Conservation (phyloP, 1,140 invertebrate species). For the Nylanderia fulva region DNA sequence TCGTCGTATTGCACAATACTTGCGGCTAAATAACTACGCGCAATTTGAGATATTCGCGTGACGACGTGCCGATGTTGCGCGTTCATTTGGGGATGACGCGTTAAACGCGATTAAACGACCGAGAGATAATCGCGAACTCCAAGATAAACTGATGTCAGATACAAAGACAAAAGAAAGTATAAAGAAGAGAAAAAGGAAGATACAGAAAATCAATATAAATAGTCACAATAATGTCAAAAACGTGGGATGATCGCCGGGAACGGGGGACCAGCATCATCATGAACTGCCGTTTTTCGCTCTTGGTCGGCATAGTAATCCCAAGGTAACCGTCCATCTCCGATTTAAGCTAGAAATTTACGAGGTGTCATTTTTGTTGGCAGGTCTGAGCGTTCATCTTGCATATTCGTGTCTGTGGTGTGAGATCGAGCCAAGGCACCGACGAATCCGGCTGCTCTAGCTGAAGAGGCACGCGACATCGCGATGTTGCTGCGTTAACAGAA, state of each 20-base stretch:
- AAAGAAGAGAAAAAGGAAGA: constrained; percentile 40
- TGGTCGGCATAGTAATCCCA: constrained; percentile 58
- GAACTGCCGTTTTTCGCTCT: constrained; percentile 58
- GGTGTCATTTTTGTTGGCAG: constrained; percentile 81
- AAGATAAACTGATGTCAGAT: constrained; percentile 33
- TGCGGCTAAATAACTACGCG: neutral
- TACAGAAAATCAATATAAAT: constrained; percentile 59
- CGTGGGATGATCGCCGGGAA: constrained; percentile 51
- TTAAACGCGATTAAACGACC: constrained; percentile 1
- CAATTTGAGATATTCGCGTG: constrained; percentile 1
- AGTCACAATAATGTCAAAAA: constrained; percentile 58
- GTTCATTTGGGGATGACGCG: neutral
- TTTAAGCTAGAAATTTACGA: constrained; percentile 73
- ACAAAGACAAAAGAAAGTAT: constrained; percentile 47
- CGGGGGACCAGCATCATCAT: constrained; percentile 64
- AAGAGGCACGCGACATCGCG: constrained; percentile 81
- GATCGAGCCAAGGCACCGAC: constrained; percentile 78
- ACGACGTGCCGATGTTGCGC: neutral
- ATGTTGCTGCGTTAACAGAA: constrained; percentile 78
- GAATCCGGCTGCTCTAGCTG: constrained; percentile 77
- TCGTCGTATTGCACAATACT: constrained; percentile 42
- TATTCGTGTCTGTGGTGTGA: constrained; percentile 76
- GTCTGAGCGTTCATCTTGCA: constrained; percentile 78
- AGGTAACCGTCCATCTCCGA: constrained; percentile 56
- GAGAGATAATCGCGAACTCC: constrained; percentile 8